A percentile compares a stretch with the other conserved stretches of the same genome.
Conservation (phyloP, 2,113 vertebrate species). For the Orientallactaga bullata region DNA sequence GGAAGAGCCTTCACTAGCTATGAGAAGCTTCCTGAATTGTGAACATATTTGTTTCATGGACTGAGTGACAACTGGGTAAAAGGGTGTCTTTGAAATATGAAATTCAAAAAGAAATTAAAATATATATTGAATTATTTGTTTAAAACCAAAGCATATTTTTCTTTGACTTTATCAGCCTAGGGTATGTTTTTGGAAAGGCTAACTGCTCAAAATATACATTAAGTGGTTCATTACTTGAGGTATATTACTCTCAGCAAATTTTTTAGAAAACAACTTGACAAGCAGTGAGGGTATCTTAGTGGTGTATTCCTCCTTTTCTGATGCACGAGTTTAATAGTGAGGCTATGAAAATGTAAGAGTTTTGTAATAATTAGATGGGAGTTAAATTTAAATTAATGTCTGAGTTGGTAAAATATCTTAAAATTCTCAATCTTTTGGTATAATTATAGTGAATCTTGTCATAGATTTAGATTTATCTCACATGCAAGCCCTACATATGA, state of each 20-base stretch:
- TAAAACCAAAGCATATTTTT: conserved; percentile 82
- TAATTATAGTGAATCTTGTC: not conserved
- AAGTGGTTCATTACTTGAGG: conserved; percentile 37
- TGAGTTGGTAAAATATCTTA: not conserved
- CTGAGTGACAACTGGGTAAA: conserved; percentile 60
- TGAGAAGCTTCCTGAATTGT: not conserved
- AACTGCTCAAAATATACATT: not conserved
- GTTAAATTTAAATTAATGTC: not conserved
- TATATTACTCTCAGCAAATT: conserved; percentile 49
- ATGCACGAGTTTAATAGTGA: not conserved
- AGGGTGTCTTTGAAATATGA: conserved; percentile 11
- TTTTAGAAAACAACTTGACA: not conserved
- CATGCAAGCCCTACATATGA: too few relatives aligned
- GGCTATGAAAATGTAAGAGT: not conserved
- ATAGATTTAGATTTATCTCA: too few relatives aligned
- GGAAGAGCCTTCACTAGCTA: not conserved
- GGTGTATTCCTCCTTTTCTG: not conserved
- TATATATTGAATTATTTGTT: conserved; percentile 80
- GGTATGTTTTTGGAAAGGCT: conserved; percentile 62
- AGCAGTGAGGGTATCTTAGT: too few relatives aligned
- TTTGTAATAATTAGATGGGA: not conserved
- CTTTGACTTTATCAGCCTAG: conserved; percentile 80
- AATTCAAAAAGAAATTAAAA: conserved; percentile 81
- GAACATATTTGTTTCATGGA: not conserved
- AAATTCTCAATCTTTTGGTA: not conserved